Conservation (phyloP, 2,888 invertebrate genomes). For the Diarsia mendica region DNA sequence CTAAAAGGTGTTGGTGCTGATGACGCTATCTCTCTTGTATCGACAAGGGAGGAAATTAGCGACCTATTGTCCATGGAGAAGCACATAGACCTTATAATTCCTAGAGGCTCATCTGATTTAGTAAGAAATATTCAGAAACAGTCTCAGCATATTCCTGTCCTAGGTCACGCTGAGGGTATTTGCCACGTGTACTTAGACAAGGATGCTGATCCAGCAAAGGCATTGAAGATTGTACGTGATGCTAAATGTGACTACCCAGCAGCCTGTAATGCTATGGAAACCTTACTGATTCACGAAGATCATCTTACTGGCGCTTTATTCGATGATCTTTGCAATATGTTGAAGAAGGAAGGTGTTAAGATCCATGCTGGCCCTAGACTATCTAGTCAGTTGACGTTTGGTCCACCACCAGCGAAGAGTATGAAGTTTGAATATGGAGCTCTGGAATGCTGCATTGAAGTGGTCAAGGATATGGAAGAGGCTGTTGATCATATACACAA, state of each 20-base stretch:
- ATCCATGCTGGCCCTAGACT: conserved; percentile 97
- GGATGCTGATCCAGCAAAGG: conserved; percentile 96
- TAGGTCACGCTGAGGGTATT: conserved; percentile 99
- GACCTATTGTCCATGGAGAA: conserved; percentile 98
- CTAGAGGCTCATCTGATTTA: conserved; percentile 98
- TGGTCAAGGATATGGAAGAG: conserved; percentile 96
- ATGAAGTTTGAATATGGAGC: conserved; percentile 98
- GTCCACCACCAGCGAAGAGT: conserved; percentile 97
- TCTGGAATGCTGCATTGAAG: conserved; percentile 98
- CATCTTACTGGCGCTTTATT: conserved; percentile 93
- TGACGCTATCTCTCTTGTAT: conserved; percentile 97
- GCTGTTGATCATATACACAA: conserved; percentile 98
- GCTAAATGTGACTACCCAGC: conserved; percentile 99
- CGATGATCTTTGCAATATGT: conserved; percentile 96
- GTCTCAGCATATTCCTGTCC: conserved; percentile 98
- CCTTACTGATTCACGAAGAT: conserved; percentile 97
- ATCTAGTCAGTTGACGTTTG: conserved; percentile 95
- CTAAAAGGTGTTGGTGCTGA: conserved; percentile 95
- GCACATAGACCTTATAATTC: conserved; percentile 99
- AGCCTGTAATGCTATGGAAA: conserved; percentile 99
- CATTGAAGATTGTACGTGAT: conserved; percentile 96
- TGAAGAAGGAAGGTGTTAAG: conserved; percentile 96
- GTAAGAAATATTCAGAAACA: conserved; percentile 96
- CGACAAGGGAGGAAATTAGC: conserved; percentile 98
- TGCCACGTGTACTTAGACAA: conserved; percentile 99